Evolutionary conservation across 2,797 vertebrate species (phyloP).

Genomic region (Sebastes jordani): DNA sequence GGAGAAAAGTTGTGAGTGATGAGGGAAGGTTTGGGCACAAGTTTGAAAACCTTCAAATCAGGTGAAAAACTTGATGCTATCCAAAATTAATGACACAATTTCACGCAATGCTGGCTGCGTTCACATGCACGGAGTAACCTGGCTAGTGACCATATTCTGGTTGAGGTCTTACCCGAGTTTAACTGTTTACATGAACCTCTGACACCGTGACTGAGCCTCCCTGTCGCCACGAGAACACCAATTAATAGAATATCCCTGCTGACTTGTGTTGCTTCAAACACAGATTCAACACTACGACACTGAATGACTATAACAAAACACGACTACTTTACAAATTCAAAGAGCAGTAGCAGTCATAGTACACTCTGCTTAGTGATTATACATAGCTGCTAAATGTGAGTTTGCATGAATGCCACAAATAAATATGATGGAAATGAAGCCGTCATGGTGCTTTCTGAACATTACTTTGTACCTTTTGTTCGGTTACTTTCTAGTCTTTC

Average conservation of each 20-base stretch:
- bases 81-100: neutral
- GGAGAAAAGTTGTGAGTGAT: slow-evolving; percentile 45
- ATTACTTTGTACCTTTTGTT: neutral
- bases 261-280: neutral
- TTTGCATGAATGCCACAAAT: neutral
- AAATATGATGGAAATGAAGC: neutral
- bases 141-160: neutral
- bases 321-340: neutral
- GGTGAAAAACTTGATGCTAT: slow-evolving; percentile 6
- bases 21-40: slow-evolving; percentile 20
- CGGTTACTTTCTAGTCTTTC: neutral
- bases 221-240: neutral
- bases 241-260: neutral
- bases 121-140: neutral
- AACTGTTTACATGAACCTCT: slow-evolving; percentile 21
- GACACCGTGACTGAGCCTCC: neutral
- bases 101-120: neutral
- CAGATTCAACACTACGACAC: neutral
- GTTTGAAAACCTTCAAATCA: slow-evolving; percentile 18
- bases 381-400: neutral
- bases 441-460: neutral
- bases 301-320: neutral
- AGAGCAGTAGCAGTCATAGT: neutral
- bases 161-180: slow-evolving; percentile 14
- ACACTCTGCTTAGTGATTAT: no score